phyloP scores from a whole-genome alignment of 2,888 invertebrate genomes.

The Lepidonotus clava region DNA sequence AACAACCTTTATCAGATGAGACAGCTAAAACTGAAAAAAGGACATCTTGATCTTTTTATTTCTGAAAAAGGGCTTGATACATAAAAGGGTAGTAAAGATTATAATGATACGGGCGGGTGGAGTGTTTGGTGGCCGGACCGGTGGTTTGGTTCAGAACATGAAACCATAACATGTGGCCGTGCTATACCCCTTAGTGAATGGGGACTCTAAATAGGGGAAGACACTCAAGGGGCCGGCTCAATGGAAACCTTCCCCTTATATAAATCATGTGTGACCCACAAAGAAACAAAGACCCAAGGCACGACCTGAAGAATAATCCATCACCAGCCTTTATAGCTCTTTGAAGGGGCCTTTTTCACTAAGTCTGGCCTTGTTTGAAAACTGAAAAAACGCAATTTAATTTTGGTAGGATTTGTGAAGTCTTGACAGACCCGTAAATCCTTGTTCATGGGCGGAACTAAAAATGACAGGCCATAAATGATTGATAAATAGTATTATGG shows the following conservation, averaged over 20 bases:
- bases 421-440: constrained; percentile 33
- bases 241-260: constrained; percentile 11
- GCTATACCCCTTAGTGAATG: background rate
- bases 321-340: background rate
- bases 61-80: too few relatives aligned
- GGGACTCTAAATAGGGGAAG: background rate
- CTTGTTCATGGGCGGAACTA: background rate
- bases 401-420: constrained; percentile 28
- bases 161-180: constrained; percentile 4
- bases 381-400: background rate
- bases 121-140: background rate
- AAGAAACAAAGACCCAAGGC: background rate
- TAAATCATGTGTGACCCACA: constrained; percentile 21
- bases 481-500: constrained; percentile 14
- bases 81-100: too few relatives aligned
- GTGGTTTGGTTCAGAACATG: background rate
- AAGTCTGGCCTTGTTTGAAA: background rate
- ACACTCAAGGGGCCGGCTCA: constrained; percentile 5
- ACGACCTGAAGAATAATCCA: constrained; percentile 7
- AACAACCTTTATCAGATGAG: too few relatives aligned
- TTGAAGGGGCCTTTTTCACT: background rate
- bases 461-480: constrained; percentile 20
- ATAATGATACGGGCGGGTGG: background rate
- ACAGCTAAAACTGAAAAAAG: too few relatives aligned
- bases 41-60: too few relatives aligned